Evolutionary conservation across 92 coral and sea anemone genomes (phyloP), one percentile per base, ranked within the genome.

Genomic region (Phymanthus crucifer): DNA sequence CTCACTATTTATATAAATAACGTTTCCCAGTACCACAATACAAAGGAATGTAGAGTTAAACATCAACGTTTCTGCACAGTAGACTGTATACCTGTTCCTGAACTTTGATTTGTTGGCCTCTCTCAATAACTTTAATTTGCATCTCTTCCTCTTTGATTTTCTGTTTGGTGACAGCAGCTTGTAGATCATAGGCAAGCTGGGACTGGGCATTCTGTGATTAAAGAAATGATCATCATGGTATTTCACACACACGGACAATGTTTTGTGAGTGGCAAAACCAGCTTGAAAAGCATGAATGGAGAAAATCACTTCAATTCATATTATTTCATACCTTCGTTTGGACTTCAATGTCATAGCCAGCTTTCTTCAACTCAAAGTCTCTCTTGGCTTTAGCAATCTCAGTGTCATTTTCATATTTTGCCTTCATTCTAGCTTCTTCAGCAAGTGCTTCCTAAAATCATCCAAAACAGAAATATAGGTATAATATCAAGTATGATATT

Each of bases 361-460:
- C 94, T 79, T 94, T 90, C 77, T 93, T 87, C n/a, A 94, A 80
- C 77, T 94, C 98, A 86, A 82, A 94, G 83, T 94, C 98, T 73
- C 98, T 89, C 84, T 94, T 93, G 70, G 98, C 87, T 70, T 92
- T 91, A 71, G 98, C 98, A 58, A 94, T 87, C 76, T 90, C 89
- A 35, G 98, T 94, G 79, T 94, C 98, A 85, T 94, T 94, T 71
- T 91, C 97, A 71, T 81, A 94, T 82, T 94, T 94, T 46, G 98
- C 91, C 72, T 89, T 92, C 91, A 90, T 84, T 33, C 95, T 87
- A 40, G 97, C 97, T 78, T 94, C 94, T 6, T 94, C 98, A 12
- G 98, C 98, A 57, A 92, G 45, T 3, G 98, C 93, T 90, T 94
- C 98, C 98, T 94, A 80, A 38, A 77, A 83, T n/a, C n/a, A n/a